Conservation (phyloP, 2,113 vertebrate species). For the Tapirus terrestris region DNA sequence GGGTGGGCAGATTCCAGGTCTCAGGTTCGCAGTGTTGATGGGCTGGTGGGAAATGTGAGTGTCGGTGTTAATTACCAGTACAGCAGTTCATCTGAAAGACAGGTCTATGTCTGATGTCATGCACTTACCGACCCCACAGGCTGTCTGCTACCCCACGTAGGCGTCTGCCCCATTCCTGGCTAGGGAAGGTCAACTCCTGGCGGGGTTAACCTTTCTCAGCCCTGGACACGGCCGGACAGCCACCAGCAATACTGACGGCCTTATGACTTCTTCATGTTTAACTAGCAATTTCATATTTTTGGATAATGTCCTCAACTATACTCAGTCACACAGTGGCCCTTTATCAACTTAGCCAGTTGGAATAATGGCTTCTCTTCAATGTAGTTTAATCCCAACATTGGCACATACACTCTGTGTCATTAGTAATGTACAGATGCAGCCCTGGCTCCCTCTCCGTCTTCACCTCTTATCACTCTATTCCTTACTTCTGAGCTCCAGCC, state of each 20-base stretch:
- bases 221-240: not conserved
- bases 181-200: too few relatives aligned
- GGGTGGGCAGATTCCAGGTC: too few relatives aligned
- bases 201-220: not conserved
- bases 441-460: not conserved
- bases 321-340: not conserved
- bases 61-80: too few relatives aligned
- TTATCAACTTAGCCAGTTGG: not conserved
- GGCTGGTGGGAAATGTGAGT: too few relatives aligned
- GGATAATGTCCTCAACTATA: not conserved
- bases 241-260: not conserved
- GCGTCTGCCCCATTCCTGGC: too few relatives aligned
- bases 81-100: too few relatives aligned
- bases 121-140: too few relatives aligned
- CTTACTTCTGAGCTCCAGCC: too few relatives aligned
- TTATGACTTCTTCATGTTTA: not conserved
- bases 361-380: not conserved
- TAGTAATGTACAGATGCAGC: not conserved
- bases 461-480: too few relatives aligned
- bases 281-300: not conserved
- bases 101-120: too few relatives aligned
- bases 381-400: not conserved
- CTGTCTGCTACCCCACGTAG: too few relatives aligned
- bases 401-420: not conserved
- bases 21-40: too few relatives aligned